phyloP scores from a whole-genome alignment of 2,797 vertebrate genomes.

The Hippopotamyrus pictus region DNA sequence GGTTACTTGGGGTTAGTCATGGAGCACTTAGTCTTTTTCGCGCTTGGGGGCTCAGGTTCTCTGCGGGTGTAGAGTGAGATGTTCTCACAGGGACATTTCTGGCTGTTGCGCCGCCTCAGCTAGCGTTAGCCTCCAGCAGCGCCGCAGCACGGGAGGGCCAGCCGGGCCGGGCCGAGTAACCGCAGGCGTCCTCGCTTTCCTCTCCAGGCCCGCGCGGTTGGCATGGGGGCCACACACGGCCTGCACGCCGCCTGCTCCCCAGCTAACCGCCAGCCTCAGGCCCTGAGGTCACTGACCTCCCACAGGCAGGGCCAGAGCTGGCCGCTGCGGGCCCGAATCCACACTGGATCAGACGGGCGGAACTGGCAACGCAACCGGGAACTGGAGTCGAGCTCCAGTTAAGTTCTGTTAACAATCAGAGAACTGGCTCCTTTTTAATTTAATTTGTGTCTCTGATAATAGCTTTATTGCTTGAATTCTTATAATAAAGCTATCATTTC shows the following conservation, averaged over 20 bases:
- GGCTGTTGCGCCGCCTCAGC: not conserved
- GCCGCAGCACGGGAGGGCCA: not conserved
- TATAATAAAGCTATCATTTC: conserved; percentile 5
- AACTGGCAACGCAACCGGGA: not conserved
- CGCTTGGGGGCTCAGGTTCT: not conserved
- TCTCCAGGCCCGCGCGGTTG: conserved; percentile 34
- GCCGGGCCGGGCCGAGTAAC: not conserved
- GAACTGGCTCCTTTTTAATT: not conserved
- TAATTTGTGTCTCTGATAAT: conserved; percentile 23
- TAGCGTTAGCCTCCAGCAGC: not conserved
- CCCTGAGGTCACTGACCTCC: conserved; percentile 45
- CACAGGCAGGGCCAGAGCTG: conserved; percentile 29
- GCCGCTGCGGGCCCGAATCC: not conserved
- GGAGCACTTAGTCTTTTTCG: not conserved
- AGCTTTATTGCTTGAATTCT: conserved; percentile 38
- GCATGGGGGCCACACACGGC: conserved; percentile 42
- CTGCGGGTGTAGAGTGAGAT: not conserved
- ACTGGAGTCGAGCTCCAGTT: not conserved
- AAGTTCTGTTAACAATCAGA: not conserved
- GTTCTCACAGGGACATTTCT: conserved; percentile 7
- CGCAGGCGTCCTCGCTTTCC: not conserved
- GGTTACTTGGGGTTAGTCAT: not conserved
- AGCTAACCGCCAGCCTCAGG: conserved; percentile 48
- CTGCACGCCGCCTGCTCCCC: conserved; percentile 35
- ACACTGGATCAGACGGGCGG: not conserved